These are phyloP conservation scores for Harpalus rubripes DNA, from an alignment of 2,888 invertebrate genomes.

Conservation along the genomic window DNA sequence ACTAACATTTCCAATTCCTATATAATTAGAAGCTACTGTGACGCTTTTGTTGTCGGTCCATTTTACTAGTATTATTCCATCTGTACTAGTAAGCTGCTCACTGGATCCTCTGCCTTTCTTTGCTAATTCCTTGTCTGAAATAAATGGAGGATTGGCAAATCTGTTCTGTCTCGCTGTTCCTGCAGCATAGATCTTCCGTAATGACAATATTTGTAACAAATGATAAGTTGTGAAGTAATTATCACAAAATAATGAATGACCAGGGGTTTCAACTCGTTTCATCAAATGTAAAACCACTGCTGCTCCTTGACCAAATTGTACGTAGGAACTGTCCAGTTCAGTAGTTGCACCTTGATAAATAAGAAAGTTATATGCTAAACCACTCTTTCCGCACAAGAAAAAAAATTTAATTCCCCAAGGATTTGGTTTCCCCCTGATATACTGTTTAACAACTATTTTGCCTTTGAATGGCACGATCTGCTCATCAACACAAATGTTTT, in stretches of 20 bases:
- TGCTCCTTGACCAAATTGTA: conserved; percentile 68
- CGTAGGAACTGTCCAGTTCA: conserved; percentile 61
- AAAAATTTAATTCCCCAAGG: conserved; percentile 69
- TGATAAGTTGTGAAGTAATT: conserved; percentile 69
- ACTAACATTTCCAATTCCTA: conserved; percentile 69
- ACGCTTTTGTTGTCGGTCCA: conserved; percentile 71
- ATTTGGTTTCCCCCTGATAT: conserved; percentile 68
- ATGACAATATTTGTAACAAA: conserved; percentile 68
- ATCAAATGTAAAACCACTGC: conserved; percentile 65
- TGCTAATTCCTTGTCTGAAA: conserved; percentile 67
- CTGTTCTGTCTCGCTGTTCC: conserved; percentile 61
- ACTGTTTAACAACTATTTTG: conserved; percentile 68
- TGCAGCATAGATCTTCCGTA: conserved; percentile 38
- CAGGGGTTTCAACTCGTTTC: conserved; percentile 58
- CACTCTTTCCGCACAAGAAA: conserved; percentile 70
- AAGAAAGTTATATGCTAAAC: conserved; percentile 70
- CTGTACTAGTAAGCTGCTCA: conserved; percentile 68
- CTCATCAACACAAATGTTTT: conserved; percentile 57
- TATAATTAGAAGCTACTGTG: conserved; percentile 69
- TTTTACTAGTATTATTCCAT: conserved; percentile 68
- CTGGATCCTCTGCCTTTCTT: conserved; percentile 67
- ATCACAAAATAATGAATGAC: conserved; percentile 62
- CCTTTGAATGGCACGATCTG: conserved; percentile 70
- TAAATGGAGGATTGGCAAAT: conserved; percentile 70
- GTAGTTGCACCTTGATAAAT: conserved; percentile 71